A percentile compares a stretch with the other conserved stretches of the same genome.
Evolutionary conservation across 2,113 vertebrate species (phyloP).

Genomic region (Nannobrachium achirus): DNA sequence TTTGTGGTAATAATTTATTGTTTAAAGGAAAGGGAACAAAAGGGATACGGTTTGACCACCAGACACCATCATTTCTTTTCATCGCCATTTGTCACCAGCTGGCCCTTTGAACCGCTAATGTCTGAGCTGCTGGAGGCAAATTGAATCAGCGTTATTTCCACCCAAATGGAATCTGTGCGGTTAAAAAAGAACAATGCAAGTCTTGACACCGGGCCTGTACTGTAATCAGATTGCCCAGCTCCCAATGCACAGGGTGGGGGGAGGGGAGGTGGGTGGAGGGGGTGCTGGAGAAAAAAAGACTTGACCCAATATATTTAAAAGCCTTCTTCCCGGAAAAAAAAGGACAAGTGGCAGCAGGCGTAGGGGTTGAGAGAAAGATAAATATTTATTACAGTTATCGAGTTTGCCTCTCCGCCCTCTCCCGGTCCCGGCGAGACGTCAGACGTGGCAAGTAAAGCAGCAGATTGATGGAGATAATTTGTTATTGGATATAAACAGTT

Average conservation of each 20-base stretch:
- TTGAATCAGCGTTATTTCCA: conserved; percentile 82
- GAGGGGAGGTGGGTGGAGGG: conserved; percentile 78
- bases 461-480: conserved; percentile 82
- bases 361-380: conserved; percentile 81
- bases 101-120: conserved; percentile 77
- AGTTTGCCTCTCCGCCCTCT: conserved; percentile 76
- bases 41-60: conserved; percentile 59
- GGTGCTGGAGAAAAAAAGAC: conserved; percentile 62
- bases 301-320: conserved; percentile 87
- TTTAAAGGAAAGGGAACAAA: conserved; percentile 11
- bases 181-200: conserved; percentile 81
- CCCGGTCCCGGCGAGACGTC: conserved; percentile 69
- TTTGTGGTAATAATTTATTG: conserved; percentile 56
- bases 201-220: conserved; percentile 78
- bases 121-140: conserved; percentile 76
- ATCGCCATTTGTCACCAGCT: conserved; percentile 68
- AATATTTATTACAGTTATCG: conserved; percentile 84
- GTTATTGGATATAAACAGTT: conserved; percentile 82
- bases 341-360: conserved; percentile 80
- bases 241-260: conserved; percentile 78
- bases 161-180: conserved; percentile 80
- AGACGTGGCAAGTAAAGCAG: conserved; percentile 74
- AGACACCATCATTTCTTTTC: conserved; percentile 71
- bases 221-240: conserved; percentile 82
- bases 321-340: conserved; percentile 76